These are phyloP conservation scores for Collichthys lucidus DNA, from an alignment of 2,113 vertebrate genomes.

Conservation along the genomic window DNA sequence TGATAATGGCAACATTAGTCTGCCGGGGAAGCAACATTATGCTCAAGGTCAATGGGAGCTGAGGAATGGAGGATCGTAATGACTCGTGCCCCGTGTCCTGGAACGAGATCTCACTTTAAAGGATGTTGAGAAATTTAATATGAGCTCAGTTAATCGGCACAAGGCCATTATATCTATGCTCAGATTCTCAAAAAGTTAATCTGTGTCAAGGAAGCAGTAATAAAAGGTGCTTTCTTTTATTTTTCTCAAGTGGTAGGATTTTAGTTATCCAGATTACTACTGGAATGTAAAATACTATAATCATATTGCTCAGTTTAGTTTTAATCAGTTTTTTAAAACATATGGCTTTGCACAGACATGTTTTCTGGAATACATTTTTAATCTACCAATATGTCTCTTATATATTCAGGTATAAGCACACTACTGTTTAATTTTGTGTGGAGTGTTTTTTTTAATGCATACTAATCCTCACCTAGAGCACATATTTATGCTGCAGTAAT, in stretches of 20 bases:
- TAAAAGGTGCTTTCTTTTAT: constrained; percentile 44
- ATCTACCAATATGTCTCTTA: not conserved
- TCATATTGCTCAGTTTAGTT: too few species aligned
- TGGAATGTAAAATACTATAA: not conserved
- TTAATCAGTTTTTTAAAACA: too few species aligned
- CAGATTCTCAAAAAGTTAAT: constrained; percentile 55
- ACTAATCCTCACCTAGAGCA: not conserved
- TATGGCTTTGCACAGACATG: too few species aligned
- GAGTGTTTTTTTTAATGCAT: not conserved
- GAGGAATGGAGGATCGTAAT: constrained; percentile 73
- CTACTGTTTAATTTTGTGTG: not conserved
- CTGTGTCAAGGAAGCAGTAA: constrained; percentile 44
- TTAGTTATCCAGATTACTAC: not conserved
- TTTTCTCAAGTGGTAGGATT: constrained; percentile 26
- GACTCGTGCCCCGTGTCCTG: constrained; percentile 56
- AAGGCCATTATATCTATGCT: constrained; percentile 37
- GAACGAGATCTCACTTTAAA: constrained; percentile 67
- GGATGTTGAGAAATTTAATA: constrained; percentile 59
- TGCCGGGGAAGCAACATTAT: constrained; percentile 79
- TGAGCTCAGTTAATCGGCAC: constrained; percentile 53
- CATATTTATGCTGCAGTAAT: constrained; percentile 6
- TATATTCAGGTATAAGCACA: not conserved
- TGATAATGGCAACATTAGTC: constrained; percentile 79
- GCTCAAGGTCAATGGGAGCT: constrained; percentile 80
- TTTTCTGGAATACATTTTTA: not conserved